phyloP scores from a whole-genome alignment of 1,140 invertebrate genomes.

The Microplitis mediator region DNA sequence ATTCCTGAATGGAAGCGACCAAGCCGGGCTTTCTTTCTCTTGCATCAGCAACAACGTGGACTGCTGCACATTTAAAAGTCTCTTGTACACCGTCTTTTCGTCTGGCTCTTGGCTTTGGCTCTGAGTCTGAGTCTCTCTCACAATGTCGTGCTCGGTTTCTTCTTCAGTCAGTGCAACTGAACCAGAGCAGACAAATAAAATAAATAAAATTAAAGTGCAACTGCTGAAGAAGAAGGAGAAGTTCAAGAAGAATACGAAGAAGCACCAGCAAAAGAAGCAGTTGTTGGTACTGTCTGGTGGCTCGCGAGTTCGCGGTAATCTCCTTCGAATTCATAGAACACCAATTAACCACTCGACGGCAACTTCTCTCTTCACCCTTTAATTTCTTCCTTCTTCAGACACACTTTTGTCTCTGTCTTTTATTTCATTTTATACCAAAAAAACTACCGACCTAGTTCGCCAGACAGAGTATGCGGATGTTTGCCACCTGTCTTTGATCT shows the following conservation, averaged over 20 bases:
- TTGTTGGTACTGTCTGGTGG: slow-evolving; percentile 28
- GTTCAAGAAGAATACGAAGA: background rate
- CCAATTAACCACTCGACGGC: slow-evolving; percentile 54
- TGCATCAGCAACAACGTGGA: slow-evolving; percentile 2
- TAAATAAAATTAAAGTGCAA: background rate
- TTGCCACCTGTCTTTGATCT: slow-evolving; percentile 15
- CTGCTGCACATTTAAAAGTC: slow-evolving; percentile 8
- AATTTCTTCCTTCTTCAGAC: slow-evolving; percentile 24
- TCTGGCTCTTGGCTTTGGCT: too few species aligned
- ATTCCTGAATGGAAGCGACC: slow-evolving; percentile 52
- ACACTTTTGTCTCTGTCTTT: slow-evolving; percentile 16
- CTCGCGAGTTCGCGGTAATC: slow-evolving; percentile 58
- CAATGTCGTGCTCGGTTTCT: background rate
- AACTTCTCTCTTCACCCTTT: slow-evolving; percentile 1
- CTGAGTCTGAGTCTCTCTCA: background rate
- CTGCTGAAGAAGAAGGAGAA: background rate
- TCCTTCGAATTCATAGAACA: slow-evolving; percentile 60
- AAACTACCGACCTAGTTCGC: slow-evolving; percentile 44
- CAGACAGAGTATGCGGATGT: slow-evolving; percentile 27
- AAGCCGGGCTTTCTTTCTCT: background rate
- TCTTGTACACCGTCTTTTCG: slow-evolving; percentile 25
- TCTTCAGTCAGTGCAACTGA: background rate
- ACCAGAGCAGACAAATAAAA: background rate
- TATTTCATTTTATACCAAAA: slow-evolving; percentile 32
- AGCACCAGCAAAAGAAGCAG: slow-evolving; percentile 41